A percentile compares a stretch with the other conserved stretches of the same genome.
Evolutionary conservation across 2,888 invertebrate genomes (phyloP).

Genomic region (Pristionchus arcanus): DNA sequence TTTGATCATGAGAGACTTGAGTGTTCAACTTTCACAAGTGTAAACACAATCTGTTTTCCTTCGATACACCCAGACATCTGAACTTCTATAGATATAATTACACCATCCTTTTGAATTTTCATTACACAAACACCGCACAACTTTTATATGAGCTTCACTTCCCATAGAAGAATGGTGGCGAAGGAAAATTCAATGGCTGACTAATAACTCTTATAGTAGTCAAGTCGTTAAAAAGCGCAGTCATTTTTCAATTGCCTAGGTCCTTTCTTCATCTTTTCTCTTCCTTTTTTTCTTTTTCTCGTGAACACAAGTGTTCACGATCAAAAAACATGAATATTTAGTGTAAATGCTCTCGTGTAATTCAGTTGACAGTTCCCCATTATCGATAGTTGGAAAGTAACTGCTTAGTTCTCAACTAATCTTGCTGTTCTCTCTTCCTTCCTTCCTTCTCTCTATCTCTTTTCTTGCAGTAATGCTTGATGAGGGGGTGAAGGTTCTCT

Average conservation of each 20-base stretch:
- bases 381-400: background rate
- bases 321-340: background rate
- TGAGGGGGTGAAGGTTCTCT: slow-evolving; percentile 27
- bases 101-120: background rate
- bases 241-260: background rate
- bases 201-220: background rate
- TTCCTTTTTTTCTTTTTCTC: background rate
- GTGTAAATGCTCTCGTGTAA: background rate
- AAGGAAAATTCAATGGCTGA: background rate
- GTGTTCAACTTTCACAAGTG: background rate
- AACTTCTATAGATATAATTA: background rate
- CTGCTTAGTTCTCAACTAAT: background rate
- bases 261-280: background rate
- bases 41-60: background rate
- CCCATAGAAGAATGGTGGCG: background rate
- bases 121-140: background rate
- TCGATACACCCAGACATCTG: background rate
- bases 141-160: background rate
- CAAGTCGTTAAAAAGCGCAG: background rate
- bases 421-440: background rate
- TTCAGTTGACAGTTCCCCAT: background rate
- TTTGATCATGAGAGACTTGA: background rate
- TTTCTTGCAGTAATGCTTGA: slow-evolving; percentile 33
- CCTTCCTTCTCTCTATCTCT: background rate
- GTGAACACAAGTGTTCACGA: background rate